phyloP scores from a whole-genome alignment of 2,797 vertebrate genomes.

The Cuculus canorus region DNA sequence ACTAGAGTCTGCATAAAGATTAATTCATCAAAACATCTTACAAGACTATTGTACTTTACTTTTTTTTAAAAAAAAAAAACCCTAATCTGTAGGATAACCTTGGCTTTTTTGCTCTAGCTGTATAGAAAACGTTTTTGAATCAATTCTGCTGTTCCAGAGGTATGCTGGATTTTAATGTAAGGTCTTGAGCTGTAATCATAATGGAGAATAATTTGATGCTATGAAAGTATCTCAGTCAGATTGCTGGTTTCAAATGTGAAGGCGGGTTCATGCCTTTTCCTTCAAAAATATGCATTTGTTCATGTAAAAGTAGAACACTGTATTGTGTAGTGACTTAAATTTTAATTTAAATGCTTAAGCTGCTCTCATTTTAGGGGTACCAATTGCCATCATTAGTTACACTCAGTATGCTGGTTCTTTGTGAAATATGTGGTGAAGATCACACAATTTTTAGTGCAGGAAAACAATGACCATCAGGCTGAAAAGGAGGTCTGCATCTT shows the following conservation, averaged over 20 bases:
- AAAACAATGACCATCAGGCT: not conserved
- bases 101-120: not conserved
- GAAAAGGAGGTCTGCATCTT: not conserved
- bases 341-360: not conserved
- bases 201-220: not conserved
- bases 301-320: not conserved
- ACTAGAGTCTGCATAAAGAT: not conserved
- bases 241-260: not conserved
- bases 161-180: not conserved
- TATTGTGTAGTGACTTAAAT: not conserved
- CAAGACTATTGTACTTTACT: not conserved
- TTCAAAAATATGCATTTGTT: not conserved
- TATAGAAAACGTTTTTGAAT: not conserved
- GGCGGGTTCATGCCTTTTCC: not conserved
- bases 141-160: not conserved
- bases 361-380: not conserved
- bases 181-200: not conserved
- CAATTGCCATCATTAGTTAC: not conserved
- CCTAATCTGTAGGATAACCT: not conserved
- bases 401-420: not conserved
- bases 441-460: not conserved
- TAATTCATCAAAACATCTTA: not conserved
- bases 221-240: not conserved
- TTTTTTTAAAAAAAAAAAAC: not conserved
- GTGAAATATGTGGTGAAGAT: not conserved